These are phyloP conservation scores for Meteorus cinctellus DNA, from an alignment of 2,888 invertebrate species.

Conservation along the genomic window DNA sequence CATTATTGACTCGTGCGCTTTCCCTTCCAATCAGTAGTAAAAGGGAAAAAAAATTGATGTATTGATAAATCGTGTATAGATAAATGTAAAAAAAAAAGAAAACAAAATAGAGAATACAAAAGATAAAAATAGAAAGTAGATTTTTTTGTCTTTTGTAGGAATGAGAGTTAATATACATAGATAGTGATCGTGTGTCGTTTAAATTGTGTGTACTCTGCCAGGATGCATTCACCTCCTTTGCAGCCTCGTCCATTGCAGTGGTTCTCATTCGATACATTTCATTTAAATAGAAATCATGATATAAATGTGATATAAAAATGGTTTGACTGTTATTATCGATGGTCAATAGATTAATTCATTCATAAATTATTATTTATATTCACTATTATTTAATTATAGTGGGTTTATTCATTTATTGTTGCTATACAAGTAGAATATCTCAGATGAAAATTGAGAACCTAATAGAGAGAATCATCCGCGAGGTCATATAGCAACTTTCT, in stretches of 20 bases:
- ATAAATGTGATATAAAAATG: not conserved
- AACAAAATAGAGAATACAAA: not conserved
- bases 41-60: not conserved
- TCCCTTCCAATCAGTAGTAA: too few species aligned
- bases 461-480: constrained; percentile 37
- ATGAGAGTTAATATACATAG: constrained; percentile 19
- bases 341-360: not conserved
- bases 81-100: not conserved
- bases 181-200: constrained; percentile 11
- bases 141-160: not conserved
- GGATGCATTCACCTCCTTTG: constrained; percentile 70
- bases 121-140: constrained; percentile 3
- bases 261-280: constrained; percentile 51
- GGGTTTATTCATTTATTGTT: not conserved
- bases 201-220: constrained; percentile 3
- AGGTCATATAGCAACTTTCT: constrained; percentile 42
- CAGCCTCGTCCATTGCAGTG: constrained; percentile 65
- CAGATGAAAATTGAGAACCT: constrained; percentile 29
- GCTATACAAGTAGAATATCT: not conserved
- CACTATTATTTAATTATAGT: too few species aligned
- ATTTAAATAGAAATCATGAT: not conserved
- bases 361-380: not conserved
- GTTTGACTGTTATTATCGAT: not conserved
- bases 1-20: not conserved
- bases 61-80: not conserved